Base-by-base conservation (phyloP, 2,797 vertebrate genomes). In the Melanotaenia parkinsoni region DNA sequence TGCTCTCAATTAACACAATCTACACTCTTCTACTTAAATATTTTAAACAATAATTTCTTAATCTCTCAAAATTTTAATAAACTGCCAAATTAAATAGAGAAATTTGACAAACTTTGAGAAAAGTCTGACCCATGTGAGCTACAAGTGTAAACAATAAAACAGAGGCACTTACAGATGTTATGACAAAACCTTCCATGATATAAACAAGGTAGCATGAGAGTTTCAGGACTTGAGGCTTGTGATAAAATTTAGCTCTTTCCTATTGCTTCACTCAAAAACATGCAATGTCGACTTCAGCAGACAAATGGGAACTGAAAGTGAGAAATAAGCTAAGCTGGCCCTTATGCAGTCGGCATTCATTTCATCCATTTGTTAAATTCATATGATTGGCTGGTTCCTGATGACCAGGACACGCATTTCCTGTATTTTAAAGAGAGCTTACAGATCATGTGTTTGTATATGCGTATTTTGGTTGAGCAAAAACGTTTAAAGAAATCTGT, bases 121-220 rank as follows among this genome's bases (percentile, higher is more conserved):
- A 62, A 67, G 2, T 51, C 3, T 10, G 22, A 24, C 38, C 26
- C 38, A 33, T 32, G 8, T 30, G 3, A 20, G 18, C 24, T 33
- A 57, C 32, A 64, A 33, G 20, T 18, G 8, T 0, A 67, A 65
- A 63, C 14, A 73, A 28, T n/a, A 32, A 80, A 88, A 80, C 0
- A 69, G 40, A 8, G 66, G 13, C 43, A 92, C 97, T 98, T 90
- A 99, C 97, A 91, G 96, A 89, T 85, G 96, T 89, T 91, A 97
- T 95, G 90, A 97, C 94, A 94, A 96, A 98, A 89, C 96, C 94
- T 84, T 99, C 97, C 98, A 99, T 99, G 93, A 93, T 96, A 94
- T 95, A 94, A 92, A 95, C 92, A 93, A 82, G 95, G 92, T 93
- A 96, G 95, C 95, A 96, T 96, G 92, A 95, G 94, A 94, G 40